A percentile compares a stretch with the other conserved stretches of the same genome.
Evolutionary conservation across 2,113 vertebrate genomes (phyloP).

Genomic region (Marcusenius ussheri): DNA sequence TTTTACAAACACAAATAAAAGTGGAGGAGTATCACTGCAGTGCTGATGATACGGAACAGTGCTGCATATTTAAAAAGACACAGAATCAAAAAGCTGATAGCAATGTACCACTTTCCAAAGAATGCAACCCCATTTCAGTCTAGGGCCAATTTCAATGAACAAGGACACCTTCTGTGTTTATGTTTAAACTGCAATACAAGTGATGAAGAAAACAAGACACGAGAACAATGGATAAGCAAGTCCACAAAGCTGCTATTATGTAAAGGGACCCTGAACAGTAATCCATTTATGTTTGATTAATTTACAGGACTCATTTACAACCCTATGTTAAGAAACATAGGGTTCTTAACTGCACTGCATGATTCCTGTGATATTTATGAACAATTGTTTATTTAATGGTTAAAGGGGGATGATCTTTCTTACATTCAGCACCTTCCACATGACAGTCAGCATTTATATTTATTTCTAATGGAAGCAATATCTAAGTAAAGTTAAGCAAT

Average conservation of each 20-base stretch:
- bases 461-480: not conserved
- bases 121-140: too few relatives aligned
- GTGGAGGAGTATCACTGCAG: not conserved
- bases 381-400: not conserved
- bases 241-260: not conserved
- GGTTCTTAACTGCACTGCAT: not conserved
- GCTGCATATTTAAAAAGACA: not conserved
- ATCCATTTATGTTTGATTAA: not conserved
- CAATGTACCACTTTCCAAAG: not conserved
- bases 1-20: constrained; percentile 9
- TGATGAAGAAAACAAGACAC: not conserved
- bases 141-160: not conserved
- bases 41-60: not conserved
- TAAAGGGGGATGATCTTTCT: not conserved
- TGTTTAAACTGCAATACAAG: not conserved
- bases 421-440: not conserved
- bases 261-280: not conserved
- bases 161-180: not conserved
- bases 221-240: not conserved
- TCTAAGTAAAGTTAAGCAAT: not conserved
- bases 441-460: not conserved
- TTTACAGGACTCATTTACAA: not conserved
- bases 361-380: not conserved
- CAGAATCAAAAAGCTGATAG: not conserved
- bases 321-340: too few relatives aligned